Base-by-base conservation (phyloP, 2,888 invertebrate genomes). In the Drosophila fungiperda region DNA sequence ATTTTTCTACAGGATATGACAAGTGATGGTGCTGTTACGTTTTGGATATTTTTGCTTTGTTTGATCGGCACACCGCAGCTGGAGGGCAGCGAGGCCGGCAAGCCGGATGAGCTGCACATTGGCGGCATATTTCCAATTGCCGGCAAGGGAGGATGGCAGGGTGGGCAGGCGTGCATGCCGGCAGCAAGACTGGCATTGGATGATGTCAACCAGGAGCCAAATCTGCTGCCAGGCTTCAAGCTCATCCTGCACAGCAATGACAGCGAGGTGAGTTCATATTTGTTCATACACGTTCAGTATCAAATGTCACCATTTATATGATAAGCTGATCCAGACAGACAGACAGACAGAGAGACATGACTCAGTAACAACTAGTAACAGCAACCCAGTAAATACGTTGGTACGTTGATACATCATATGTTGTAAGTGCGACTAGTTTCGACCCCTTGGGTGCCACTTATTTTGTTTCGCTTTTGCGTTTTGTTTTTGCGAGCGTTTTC, bases 71-170 rank as follows among this genome's bases (percentile, higher is more conserved):
- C 91, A 76, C 87, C 91, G 75, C 90, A 91, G 86, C 90, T 91
- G 78, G 82, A 90, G 84, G 87, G 91, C 80, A 92, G 90, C 76
- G 91, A 90, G 78, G 93, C 92, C 74, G 92, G 92, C 36, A 91
- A 91, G 45, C 90, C 92, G 78, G 96, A 96, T 93, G 97, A 97
- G 91, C 94, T 99, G 88, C 98, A 99, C 94, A 98, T 99, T 93
- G 99, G 99, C 64, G 99, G 98, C 63, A 99, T 99, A 91, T 99
- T 99, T 93, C 99, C 99, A 45, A 99, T 99, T 94, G 96, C 95
- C 66, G 99, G 98, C 58, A 96, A 97, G 91, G 98, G 98, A 59
- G 99, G 99, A 86, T 99, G 99, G 99, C 98, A 99, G 91, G 99
- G 99, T 40, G 99, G 99, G 6, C 97, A 98, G 95, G 99, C 99